Base-by-base conservation (phyloP, 2,888 invertebrate species). In the Ganaspis brasiliensis region DNA sequence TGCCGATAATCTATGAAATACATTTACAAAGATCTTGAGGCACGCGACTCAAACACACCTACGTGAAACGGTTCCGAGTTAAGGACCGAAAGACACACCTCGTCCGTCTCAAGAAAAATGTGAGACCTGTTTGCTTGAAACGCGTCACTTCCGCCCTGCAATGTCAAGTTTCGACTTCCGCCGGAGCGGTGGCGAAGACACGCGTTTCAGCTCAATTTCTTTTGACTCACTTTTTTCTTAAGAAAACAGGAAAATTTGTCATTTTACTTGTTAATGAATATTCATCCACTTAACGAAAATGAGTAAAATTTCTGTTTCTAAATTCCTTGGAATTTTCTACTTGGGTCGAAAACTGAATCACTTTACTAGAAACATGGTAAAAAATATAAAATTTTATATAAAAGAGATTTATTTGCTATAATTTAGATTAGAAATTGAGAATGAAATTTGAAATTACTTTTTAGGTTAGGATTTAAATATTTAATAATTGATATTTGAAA, bases 101-200 rank as follows among this genome's bases (percentile, higher is more conserved):
- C 87, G 87, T 89, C 87, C 88, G 89, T 89, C 87, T 83, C 82
- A 76, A 83, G 79, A 84, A 87, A 85, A 87, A 83, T 84, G 83
- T 82, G 83, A 86, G 84, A 82, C 83, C 82, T 91, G 84, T 91
- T 91, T 91, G 86, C 86, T 82, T 86, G 83, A 79, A 76, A 77
- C 87, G 87, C 90, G 90, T 90, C 91, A 90, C 88, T 91, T 91
- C 91, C 91, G 91, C 84, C 87, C 85, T 82, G 84, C 87, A 90
- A 91, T 91, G 91, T 91, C 91, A 91, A 91, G 90, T 88, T 88
- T 87, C 88, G 85, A 91, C 88, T 91, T 91, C 91, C 91, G 91
- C 86, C 82, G 83, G 82, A 76, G 76, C 82, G 82, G 82, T 76
- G 76, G 71, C 74, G 67, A 81, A 61, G 75, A 72, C 74, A 76